A percentile compares a stretch with the other conserved stretches of the same genome.
Conservation (phyloP, 37 sponge, comb jelly and placozoan genomes). For the Halisarca cf. caerulea region DNA sequence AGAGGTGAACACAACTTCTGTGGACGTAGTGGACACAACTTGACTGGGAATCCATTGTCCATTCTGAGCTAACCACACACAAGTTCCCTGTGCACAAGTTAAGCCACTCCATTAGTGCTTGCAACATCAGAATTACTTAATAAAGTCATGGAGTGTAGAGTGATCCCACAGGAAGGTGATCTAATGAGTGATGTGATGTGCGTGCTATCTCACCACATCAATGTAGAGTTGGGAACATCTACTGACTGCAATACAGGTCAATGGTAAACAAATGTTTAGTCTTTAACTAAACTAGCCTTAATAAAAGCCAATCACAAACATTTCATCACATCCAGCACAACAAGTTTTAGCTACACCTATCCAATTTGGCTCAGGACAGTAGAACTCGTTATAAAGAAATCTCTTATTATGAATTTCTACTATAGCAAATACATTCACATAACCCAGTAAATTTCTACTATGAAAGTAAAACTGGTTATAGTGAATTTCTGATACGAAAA, state of each 20-base stretch:
- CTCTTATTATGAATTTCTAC: no score
- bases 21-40: conserved; percentile 34
- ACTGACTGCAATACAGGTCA: neutral
- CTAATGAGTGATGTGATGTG: neutral
- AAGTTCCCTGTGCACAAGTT: conserved; percentile 44
- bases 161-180: neutral
- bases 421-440: no score
- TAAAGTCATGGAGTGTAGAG: neutral
- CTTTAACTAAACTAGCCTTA: no score
- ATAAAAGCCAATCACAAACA: no score
- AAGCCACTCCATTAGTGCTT: neutral
- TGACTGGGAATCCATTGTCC: conserved; percentile 59
- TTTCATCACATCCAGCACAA: no score
- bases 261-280: neutral
- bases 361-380: no score
- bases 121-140: no score
- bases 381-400: no score
- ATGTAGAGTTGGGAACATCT: neutral
- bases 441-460: no score
- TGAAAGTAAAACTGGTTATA: no score
- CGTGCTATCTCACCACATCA: neutral
- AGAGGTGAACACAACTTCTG: conserved; percentile 56
- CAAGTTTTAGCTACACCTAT: no score
- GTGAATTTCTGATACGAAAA: no score
- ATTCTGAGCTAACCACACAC: conserved; percentile 62